A percentile compares a stretch with the other conserved stretches of the same genome.
Conservation (phyloP, 2,113 vertebrate species). For the Girardinichthys multiradiatus region DNA sequence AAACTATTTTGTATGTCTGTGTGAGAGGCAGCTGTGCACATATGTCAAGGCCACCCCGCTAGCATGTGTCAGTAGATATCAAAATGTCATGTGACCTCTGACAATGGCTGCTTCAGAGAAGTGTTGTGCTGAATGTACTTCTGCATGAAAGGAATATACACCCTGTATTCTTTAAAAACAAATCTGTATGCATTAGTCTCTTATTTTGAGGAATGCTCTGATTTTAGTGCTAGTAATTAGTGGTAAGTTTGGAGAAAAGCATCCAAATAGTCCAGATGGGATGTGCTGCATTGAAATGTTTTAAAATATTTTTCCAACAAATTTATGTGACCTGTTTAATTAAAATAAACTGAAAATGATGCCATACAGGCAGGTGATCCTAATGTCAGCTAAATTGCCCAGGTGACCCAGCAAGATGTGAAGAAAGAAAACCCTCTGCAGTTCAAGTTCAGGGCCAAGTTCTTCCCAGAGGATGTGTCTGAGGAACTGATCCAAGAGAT, state of each 20-base stretch:
- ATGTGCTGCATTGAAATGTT: no score
- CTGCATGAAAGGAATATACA: no score
- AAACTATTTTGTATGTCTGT: no score
- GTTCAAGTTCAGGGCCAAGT: slow-evolving; percentile 97
- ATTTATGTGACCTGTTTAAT: no score
- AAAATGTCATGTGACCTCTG: neutral
- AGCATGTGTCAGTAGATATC: slow-evolving; percentile 6
- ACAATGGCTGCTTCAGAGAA: neutral
- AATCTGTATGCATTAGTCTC: no score
- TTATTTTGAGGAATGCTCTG: no score
- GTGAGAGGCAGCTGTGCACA: neutral
- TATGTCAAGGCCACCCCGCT: neutral
- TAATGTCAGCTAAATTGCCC: neutral
- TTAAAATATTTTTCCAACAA: no score
- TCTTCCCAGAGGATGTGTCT: slow-evolving; percentile 97
- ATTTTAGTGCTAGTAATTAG: no score
- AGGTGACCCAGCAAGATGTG: slow-evolving; percentile 98
- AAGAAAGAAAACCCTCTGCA: slow-evolving; percentile 97
- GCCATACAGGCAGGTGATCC: neutral
- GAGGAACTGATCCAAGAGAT: slow-evolving; percentile 99
- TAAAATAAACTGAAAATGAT: no score
- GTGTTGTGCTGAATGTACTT: neutral
- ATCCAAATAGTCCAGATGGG: no score
- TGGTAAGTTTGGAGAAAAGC: no score
- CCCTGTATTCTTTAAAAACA: neutral